Evolutionary conservation across 2,797 vertebrate species (phyloP), one percentile per base, ranked within the genome.

Genomic region (Glossophaga mutica): DNA sequence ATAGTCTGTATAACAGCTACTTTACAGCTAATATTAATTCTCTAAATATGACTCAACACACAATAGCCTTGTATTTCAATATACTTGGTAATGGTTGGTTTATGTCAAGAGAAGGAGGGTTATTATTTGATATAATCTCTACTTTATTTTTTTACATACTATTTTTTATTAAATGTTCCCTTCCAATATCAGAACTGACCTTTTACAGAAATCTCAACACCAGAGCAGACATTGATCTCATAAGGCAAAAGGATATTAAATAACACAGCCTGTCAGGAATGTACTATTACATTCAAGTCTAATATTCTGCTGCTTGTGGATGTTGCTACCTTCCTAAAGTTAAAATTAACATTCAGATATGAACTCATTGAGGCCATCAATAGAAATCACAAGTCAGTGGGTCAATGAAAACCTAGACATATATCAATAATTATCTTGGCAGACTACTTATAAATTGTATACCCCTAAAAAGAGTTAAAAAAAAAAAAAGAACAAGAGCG

Each of bases 111-210:
- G 79, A 97, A 94, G 87, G 95, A 97, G 96, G 70, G 84, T 92
- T 97, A 97, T 97, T 97, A 96, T 94, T 94, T 97, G 95, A 96
- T 97, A 70, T 94, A 96, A 97, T 84, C 96, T 87, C 50, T 94
- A 87, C 29, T 91, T 95, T 98, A 96, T 50, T 32, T 97, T 98
- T 96, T 95, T 77, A 90, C 81, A 68, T 91, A 97, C 5, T 62
- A 91, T 39, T 11, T 96, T 97, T 87, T 94, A 98, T 98, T 82
- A 97, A 97, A 97, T 96, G 78, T 77, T 97, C 92, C 14, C 52
- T 96, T 96, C 87, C 86, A 94, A 59, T 95, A 98, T 98, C 92
- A 95, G 90, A 95, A 95, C 74, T 87, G 95, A 97, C 90, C 46
- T 97, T 97, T 98, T 97, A 52, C 87, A 93, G 94, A 94, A 97